Conservation (phyloP, 2,888 invertebrate species). For the Habroteleia sp. region DNA sequence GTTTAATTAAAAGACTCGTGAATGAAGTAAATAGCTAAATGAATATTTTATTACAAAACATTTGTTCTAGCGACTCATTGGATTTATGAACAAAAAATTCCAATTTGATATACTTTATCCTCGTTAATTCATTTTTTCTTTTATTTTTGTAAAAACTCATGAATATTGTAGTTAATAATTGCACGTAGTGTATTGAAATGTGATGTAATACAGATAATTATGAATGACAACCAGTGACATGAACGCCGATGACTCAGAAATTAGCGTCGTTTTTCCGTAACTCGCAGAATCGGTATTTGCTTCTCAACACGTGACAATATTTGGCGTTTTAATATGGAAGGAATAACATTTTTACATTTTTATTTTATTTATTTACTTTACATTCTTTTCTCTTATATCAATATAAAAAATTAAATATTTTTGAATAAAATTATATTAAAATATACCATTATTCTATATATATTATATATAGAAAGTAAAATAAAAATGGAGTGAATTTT, state of each 20-base stretch:
- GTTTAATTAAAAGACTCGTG: too few species aligned
- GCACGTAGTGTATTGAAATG: slow-evolving; percentile 27
- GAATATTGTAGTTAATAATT: slow-evolving; percentile 35
- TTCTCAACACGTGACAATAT: slow-evolving; percentile 22
- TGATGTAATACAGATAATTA: slow-evolving; percentile 54
- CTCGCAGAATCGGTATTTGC: slow-evolving; percentile 34
- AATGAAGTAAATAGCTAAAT: neutral
- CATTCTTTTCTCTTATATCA: too few species aligned
- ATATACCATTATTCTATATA: too few species aligned
- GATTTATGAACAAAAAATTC: slow-evolving; percentile 1
- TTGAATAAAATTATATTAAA: neutral
- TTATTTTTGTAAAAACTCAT: slow-evolving; percentile 14
- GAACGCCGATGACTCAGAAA: slow-evolving; percentile 61
- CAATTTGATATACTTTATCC: slow-evolving; percentile 28
- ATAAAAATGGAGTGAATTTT: too few species aligned
- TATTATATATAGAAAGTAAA: too few species aligned
- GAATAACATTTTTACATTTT: neutral
- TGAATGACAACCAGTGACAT: slow-evolving; percentile 50
- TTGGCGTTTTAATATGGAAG: neutral
- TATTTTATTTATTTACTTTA: neutral
- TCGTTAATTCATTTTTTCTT: slow-evolving; percentile 21
- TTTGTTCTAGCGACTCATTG: slow-evolving; percentile 7
- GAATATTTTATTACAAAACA: neutral
- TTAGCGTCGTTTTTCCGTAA: slow-evolving; percentile 47
- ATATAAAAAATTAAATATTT: too few species aligned